phyloP scores from a whole-genome alignment of 2,113 vertebrate genomes.

The Plecturocebus donacophilus region DNA sequence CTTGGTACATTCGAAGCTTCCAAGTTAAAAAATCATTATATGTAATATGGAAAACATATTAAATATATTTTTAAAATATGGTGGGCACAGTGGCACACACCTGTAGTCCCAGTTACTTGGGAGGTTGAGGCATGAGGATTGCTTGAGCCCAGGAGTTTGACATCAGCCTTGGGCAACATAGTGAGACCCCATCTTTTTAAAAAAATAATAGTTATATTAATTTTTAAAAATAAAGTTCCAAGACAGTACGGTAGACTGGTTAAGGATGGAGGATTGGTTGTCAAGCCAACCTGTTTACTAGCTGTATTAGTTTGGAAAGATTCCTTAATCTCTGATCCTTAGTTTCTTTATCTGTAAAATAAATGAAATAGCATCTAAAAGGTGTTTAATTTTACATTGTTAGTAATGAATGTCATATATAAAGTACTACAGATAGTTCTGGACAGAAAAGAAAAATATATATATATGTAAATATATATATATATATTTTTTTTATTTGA shows the following conservation, averaged over 20 bases:
- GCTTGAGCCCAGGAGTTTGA: background rate
- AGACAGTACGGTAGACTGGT: background rate
- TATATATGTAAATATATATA: background rate
- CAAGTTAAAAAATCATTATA: background rate
- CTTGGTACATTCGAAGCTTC: background rate
- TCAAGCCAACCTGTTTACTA: background rate
- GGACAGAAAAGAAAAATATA: background rate
- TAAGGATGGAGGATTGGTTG: background rate
- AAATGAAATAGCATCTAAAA: background rate
- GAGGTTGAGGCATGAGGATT: background rate
- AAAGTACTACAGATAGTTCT: conserved; percentile 7
- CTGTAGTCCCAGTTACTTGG: background rate
- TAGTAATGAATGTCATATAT: conserved; percentile 27
- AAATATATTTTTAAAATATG: too few relatives aligned
- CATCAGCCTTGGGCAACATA: background rate
- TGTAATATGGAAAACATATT: too few relatives aligned
- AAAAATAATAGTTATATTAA: background rate
- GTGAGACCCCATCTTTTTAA: background rate
- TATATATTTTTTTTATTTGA: too few relatives aligned
- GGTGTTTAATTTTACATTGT: background rate
- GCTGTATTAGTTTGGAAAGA: background rate
- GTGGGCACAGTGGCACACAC: background rate
- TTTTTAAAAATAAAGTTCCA: background rate
- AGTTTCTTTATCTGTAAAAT: conserved; percentile 42
- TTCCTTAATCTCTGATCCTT: conserved; percentile 38